Percentiles rank a stretch among this genome's conserved stretches.
Evolutionary conservation across 1,140 invertebrate genomes (phyloP).

Genomic region (Orchestia grillus): DNA sequence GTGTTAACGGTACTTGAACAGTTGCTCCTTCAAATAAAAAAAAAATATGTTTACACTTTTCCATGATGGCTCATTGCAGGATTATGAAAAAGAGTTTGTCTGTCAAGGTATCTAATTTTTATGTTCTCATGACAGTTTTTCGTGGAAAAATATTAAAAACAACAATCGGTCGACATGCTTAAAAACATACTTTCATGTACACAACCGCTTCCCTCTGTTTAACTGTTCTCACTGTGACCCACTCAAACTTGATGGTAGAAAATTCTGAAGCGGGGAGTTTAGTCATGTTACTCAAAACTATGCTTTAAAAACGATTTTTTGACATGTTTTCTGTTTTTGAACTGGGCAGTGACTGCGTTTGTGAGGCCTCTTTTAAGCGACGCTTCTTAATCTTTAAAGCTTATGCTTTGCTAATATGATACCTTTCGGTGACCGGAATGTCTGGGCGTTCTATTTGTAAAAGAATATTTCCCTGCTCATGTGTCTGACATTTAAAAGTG

Average conservation of each 20-base stretch:
- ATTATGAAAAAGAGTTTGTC: too few relatives aligned
- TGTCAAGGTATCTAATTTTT: neutral
- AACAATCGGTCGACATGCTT: neutral
- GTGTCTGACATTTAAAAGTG: neutral
- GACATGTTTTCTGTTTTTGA: neutral
- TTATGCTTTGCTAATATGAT: neutral
- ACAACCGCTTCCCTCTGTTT: too few relatives aligned
- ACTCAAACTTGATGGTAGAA: neutral
- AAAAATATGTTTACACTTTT: too few relatives aligned
- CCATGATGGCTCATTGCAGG: too few relatives aligned
- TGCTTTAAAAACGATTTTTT: neutral
- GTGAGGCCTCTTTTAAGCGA: neutral
- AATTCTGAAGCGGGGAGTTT: neutral
- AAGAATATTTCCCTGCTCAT: neutral
- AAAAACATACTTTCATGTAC: too few relatives aligned
- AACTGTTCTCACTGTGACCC: too few relatives aligned
- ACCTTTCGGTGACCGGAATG: neutral
- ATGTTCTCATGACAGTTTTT: neutral
- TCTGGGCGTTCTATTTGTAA: neutral
- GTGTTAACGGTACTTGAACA: too few relatives aligned
- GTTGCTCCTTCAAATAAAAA: too few relatives aligned
- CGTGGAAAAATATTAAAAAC: neutral
- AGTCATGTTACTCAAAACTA: neutral
- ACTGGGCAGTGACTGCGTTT: neutral
- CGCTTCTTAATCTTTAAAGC: neutral